Conservation (phyloP, 2,797 vertebrate species). For the Myotis findleyi region DNA sequence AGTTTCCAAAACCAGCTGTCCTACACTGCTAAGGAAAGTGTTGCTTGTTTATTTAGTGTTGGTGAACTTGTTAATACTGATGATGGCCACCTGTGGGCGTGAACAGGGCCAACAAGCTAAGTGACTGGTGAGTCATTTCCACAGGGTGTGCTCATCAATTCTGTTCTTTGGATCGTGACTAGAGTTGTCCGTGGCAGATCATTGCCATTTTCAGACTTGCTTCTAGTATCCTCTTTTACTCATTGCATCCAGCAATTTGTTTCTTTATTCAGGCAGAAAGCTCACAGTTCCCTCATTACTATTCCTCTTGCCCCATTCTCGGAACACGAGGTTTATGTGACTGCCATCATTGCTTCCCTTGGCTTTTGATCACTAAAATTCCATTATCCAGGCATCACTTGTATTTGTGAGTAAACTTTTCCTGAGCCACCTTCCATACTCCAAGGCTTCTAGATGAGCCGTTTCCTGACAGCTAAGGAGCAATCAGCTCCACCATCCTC, state of each 20-base stretch:
- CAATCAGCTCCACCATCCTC: slow-evolving; percentile 62
- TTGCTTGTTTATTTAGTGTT: slow-evolving; percentile 34
- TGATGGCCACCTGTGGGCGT: background rate
- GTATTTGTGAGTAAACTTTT: slow-evolving; percentile 73
- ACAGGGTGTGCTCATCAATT: background rate
- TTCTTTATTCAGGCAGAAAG: background rate
- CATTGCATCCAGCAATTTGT: background rate
- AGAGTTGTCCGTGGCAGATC: background rate
- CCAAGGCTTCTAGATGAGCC: slow-evolving; percentile 56
- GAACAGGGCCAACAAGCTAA: background rate
- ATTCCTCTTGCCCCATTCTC: background rate
- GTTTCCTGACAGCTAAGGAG: slow-evolving; percentile 73
- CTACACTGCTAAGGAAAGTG: background rate
- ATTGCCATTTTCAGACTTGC: slow-evolving; percentile 2
- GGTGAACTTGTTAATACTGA: slow-evolving; percentile 21
- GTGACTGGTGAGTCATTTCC: slow-evolving; percentile 47
- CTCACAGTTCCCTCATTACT: background rate
- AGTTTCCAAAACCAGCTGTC: background rate
- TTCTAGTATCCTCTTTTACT: background rate
- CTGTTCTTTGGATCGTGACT: background rate
- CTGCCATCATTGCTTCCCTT: background rate
- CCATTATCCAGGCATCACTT: slow-evolving; percentile 22
- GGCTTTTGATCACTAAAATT: slow-evolving; percentile 51
- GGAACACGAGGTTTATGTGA: background rate
- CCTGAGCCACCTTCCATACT: slow-evolving; percentile 47